These are phyloP conservation scores for Dioctria linearis DNA, from an alignment of 2,888 invertebrate genomes.

Conservation along the genomic window DNA sequence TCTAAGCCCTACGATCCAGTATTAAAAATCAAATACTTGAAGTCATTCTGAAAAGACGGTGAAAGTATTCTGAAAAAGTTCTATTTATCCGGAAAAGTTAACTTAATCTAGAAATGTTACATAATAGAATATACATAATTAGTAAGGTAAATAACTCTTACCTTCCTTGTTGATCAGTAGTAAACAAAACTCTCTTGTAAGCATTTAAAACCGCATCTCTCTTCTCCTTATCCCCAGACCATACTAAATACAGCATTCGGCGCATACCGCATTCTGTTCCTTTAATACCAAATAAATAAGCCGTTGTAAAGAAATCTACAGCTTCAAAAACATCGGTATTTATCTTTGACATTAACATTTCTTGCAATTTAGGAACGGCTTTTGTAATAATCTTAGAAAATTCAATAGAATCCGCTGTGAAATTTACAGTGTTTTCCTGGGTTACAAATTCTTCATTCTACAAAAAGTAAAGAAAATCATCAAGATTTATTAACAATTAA, in stretches of 20 bases:
- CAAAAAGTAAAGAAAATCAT: conserved; percentile 23
- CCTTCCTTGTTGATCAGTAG: conserved; percentile 67
- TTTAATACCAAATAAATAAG: conserved; percentile 84
- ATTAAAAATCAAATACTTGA: too few relatives aligned
- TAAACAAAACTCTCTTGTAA: conserved; percentile 74
- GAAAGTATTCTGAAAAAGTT: too few relatives aligned
- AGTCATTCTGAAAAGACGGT: too few relatives aligned
- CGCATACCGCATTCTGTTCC: conserved; percentile 81
- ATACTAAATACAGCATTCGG: conserved; percentile 84
- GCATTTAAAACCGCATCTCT: conserved; percentile 83
- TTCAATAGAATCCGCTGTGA: conserved; percentile 78
- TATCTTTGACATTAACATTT: conserved; percentile 81
- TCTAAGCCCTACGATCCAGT: too few relatives aligned
- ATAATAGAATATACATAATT: not conserved
- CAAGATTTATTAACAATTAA: conserved; percentile 5
- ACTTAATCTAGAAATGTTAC: too few relatives aligned
- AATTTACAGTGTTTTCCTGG: conserved; percentile 79
- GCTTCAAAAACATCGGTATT: conserved; percentile 90
- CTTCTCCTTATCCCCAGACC: conserved; percentile 84
- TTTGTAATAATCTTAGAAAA: conserved; percentile 70
- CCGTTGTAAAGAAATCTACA: conserved; percentile 88
- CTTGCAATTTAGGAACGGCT: conserved; percentile 77
- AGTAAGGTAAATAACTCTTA: conserved; percentile 46
- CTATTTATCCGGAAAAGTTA: too few relatives aligned
- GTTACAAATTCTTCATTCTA: conserved; percentile 74